phyloP scores from a whole-genome alignment of 2,797 vertebrate species.

The Notolabrus celidotus region DNA sequence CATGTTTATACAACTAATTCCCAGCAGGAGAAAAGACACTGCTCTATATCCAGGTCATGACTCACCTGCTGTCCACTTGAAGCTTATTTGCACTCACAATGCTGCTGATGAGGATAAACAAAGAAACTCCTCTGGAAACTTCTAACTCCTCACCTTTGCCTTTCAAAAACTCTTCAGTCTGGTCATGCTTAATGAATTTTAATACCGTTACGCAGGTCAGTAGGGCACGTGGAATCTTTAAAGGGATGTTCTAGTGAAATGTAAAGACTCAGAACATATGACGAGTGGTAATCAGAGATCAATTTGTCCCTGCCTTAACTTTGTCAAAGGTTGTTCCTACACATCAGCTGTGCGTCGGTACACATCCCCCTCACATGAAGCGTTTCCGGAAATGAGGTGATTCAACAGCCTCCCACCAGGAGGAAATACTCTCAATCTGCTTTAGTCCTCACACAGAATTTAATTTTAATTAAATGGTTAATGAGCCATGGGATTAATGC shows the following conservation, averaged over 20 bases:
- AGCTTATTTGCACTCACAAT: conserved; percentile 40
- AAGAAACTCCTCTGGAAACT: not conserved
- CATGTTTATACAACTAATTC: conserved; percentile 56
- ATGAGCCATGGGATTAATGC: conserved; percentile 92
- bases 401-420: conserved; percentile 84
- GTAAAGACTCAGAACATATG: not conserved
- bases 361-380: conserved; percentile 74
- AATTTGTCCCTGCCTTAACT: conserved; percentile 21
- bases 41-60: conserved; percentile 49
- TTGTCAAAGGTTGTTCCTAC: conserved; percentile 44
- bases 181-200: conserved; percentile 17
- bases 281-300: not conserved
- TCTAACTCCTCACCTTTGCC: conserved; percentile 13
- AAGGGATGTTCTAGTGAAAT: conserved; percentile 1
- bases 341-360: conserved; percentile 62
- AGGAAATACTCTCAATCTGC: conserved; percentile 87
- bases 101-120: conserved; percentile 45
- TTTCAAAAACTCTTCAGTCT: conserved; percentile 18
- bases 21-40: conserved; percentile 30
- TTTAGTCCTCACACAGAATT: conserved; percentile 88
- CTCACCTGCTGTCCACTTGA: conserved; percentile 51
- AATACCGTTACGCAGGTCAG: not conserved
- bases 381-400: conserved; percentile 82
- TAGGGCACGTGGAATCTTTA: conserved; percentile 7
- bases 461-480: conserved; percentile 92